phyloP scores from a whole-genome alignment of 2,113 vertebrate species.

The Callipepla squamata region DNA sequence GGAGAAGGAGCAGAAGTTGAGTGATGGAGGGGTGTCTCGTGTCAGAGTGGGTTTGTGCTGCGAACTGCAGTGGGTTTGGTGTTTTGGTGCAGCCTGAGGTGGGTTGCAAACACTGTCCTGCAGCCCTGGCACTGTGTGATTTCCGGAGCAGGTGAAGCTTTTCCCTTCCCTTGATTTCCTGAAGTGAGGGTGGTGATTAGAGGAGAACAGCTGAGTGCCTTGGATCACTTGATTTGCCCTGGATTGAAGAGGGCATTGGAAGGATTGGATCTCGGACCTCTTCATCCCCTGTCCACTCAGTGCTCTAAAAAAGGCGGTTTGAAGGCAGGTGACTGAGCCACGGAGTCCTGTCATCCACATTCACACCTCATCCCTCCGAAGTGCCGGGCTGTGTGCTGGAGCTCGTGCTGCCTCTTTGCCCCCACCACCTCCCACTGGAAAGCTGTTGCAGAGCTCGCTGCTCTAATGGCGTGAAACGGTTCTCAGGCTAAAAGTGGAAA shows the following conservation, averaged over 20 bases:
- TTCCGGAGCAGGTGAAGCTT: neutral
- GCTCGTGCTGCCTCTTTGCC: constrained; percentile 7
- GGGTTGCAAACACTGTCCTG: neutral
- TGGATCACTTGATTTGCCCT: neutral
- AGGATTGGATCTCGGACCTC: neutral
- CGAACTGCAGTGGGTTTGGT: neutral
- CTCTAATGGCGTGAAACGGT: constrained; percentile 39
- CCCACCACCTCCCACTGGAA: constrained; percentile 61
- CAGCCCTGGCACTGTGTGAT: neutral
- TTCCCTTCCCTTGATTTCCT: neutral
- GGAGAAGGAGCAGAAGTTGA: neutral
- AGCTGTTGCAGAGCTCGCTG: constrained; percentile 20
- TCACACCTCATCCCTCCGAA: neutral
- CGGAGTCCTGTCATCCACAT: neutral
- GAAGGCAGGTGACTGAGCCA: neutral
- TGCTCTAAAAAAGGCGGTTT: rapidly evolving
- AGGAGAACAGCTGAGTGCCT: neutral
- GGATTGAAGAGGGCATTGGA: neutral
- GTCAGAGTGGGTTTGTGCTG: neutral
- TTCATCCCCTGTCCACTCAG: neutral
- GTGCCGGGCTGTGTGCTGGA: neutral
- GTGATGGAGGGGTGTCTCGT: neutral
- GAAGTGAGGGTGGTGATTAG: neutral
- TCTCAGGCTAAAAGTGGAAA: constrained; percentile 37
- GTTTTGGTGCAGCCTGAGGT: neutral